Evolutionary conservation across 2,113 vertebrate genomes (phyloP).

Genomic region (Prionailurus viverrinus): DNA sequence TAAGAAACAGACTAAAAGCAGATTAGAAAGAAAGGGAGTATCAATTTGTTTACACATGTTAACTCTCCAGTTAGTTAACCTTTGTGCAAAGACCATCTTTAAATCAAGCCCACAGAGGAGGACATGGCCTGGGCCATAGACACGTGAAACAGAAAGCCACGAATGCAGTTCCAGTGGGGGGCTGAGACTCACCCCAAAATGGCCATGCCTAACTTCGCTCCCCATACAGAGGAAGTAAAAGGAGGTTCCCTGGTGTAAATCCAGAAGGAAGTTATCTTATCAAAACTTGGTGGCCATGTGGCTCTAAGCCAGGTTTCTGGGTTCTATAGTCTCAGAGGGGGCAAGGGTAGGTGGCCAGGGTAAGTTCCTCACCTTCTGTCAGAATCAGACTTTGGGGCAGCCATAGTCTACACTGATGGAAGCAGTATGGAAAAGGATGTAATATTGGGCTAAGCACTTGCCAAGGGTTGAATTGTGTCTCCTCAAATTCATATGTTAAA

Average conservation of each 20-base stretch:
- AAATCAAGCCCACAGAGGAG: neutral
- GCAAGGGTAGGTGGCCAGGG: neutral
- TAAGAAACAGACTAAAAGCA: constrained; percentile 36
- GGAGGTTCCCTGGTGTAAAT: neutral
- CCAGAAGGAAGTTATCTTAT: neutral
- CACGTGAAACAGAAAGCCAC: neutral
- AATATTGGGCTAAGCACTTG: neutral
- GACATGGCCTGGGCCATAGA: neutral
- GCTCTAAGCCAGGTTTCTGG: neutral
- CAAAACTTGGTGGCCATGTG: neutral
- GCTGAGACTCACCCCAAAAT: neutral
- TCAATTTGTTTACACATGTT: neutral
- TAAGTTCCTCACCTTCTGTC: neutral
- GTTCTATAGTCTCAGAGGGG: neutral
- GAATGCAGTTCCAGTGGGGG: neutral
- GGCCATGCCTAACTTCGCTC: neutral
- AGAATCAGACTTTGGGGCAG: neutral
- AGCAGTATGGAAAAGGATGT: no score
- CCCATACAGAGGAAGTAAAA: neutral
- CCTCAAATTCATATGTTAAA: neutral
- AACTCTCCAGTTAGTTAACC: neutral
- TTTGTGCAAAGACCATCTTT: neutral
- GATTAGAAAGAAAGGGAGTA: neutral
- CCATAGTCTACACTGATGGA: neutral
- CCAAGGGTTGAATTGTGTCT: neutral